Evolutionary conservation across 2,888 invertebrate genomes (phyloP), one percentile per base, ranked within the genome.

Genomic region (Nomada ferruginata): DNA sequence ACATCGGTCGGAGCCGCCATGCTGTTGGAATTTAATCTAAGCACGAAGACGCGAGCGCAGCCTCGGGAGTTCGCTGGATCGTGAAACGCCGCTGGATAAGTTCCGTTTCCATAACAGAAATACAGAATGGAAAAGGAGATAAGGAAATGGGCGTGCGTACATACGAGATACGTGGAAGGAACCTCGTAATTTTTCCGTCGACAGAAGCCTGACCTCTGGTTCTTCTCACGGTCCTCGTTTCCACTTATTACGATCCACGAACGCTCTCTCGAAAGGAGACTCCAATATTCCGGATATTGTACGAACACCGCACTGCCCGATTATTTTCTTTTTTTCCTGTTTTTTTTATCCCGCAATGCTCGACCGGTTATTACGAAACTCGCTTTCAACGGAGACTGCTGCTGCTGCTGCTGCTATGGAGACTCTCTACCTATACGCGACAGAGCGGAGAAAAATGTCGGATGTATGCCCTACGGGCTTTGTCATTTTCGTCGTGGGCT

Each of bases 401-500:
- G 76, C 53, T 52, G 75, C 64, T 23, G 57, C 23, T 11, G 65
- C 63, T 50, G 53, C 61, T 47, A 47, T 15, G 47, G 47, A 47
- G 47, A 15, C 11, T 47, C 11, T 47, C 68, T 52, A 63, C 65
- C 79, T 82, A 81, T 86, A 84, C 85, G 76, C 72, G 72, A 73
- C 76, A 66, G 63, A 73, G 15, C 73, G 57, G 80, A 74, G 86
- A 87, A 87, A 89, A 90, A 90, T 85, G 87, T 87, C 88, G 87
- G 85, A 81, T 83, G 84, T 86, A 85, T 85, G 87, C 88, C 90
- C 89, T 79, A 76, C 81, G 89, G 91, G 85, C 88, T 91, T 91
- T 91, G 91, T 91, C 91, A 91, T 91, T 91, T 91, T 90, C 88
- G 89, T 90, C 87, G 83, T 72, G 82, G 84, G 83, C 85, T 86